Base-by-base conservation (phyloP, 2,797 vertebrate genomes). In the Darevskia mixta region DNA sequence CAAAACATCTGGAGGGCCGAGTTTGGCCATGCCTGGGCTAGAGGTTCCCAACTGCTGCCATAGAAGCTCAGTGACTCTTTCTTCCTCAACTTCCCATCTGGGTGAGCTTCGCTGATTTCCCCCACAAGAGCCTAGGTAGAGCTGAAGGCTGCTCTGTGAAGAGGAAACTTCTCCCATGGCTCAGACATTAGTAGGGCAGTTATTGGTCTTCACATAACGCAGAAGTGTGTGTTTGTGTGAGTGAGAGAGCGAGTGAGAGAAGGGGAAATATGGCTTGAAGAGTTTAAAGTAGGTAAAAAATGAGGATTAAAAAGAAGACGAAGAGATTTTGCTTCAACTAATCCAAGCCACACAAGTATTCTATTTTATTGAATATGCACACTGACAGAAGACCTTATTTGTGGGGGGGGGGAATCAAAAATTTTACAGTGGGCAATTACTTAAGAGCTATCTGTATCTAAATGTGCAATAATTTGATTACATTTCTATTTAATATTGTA, bases 381-480 rank as follows among this genome's bases (percentile, higher is more conserved):
- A 91, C 83, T 91, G 82, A 91, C n/a, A 93, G 87, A 95, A 87
- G 92, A 93, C 79, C 92, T 80, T 43, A 94, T 95, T 49, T 49
- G 49, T 2, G 10, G 90, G 94, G 78, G 92, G 95, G 95, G 92
- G 94, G 78, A 93, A 94, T 95, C 93, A 96, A 92, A 96, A 96
- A 97, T 96, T 97, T 97, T 96, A 97, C 96, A 96, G 95, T 89
- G 86, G 92, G 90, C 96, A 97, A 97, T 97, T 97, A 97, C 96
- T 97, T 97, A 97, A 95, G 97, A 98, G 97, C 97, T 98, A 98
- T 98, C 98, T 97, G 95, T 97, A 97, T 97, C 97, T 98, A 98
- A 98, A 98, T 97, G 97, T 96, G 97, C 94, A 96, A 96, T 98
- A 99, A 98, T 98, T 95, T 94, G 97, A 98, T 99, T 99, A 98